Base-by-base conservation (phyloP, 30 jellyfish, hydroid and myxozoan genomes). In the Mastigias papua region DNA sequence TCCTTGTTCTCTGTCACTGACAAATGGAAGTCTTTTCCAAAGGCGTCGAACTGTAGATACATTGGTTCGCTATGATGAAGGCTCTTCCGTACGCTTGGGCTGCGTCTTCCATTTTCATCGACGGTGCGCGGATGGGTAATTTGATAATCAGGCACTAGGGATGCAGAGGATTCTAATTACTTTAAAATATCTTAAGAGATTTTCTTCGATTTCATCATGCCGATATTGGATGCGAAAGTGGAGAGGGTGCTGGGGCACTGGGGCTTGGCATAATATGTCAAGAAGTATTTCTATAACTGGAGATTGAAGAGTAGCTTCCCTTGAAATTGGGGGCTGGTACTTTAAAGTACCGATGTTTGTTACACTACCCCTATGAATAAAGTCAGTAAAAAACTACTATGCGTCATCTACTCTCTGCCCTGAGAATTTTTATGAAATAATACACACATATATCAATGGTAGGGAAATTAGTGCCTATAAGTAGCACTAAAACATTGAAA, bases 1-100 rank as follows among this genome's bases (percentile, higher is more conserved):
- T 93, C 87, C 50, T 93, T 81, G 87, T 82, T 88, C 76, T 54
- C 25, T 17, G 95, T 87, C 30, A 93, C 61, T 25, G 77, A 73
- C 58, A 93, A 42, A 23, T 81, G 95, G 48, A 93, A 88, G 23
- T 93, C 87, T 67, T 65, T 60, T 2, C 96, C 98, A 74, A 93
- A 93, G 21, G 92, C 98, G 7, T 82, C 73, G 61, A 93, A 85
- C 26, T 87, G 86, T 7, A 87, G 49, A 34, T 42, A 87, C 86
- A 69, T 67, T 22, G 96, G 90, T 13, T 35, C 63, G n/a, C 50
- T 26, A 22, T 68, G 83, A 37, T 76, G 90, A 4, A 87, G 48
- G 20, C 73, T 50, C 46, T 63, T 65, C 28, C 87, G 63, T 13
- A 84, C 83, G 31, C 62, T 35, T 35, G 49, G 34, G 35, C 61